These are phyloP conservation scores for Pecten maximus DNA, from an alignment of 2,888 invertebrate genomes.

Conservation along the genomic window DNA sequence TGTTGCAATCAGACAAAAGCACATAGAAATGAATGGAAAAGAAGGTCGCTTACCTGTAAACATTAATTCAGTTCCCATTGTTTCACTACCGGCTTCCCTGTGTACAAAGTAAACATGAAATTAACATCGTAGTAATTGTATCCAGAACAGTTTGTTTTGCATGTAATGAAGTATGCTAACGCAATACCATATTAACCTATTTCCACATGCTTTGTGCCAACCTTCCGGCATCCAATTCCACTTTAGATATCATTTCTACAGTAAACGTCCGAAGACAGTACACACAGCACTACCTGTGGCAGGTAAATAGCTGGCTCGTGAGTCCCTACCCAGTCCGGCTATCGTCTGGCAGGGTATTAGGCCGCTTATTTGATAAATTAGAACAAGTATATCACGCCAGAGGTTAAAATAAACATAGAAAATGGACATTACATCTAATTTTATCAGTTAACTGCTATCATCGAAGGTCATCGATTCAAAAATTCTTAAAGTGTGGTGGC, in stretches of 20 bases:
- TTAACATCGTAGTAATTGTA: neutral
- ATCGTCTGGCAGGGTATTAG: conserved; percentile 5
- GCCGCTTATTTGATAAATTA: conserved; percentile 2
- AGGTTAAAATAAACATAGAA: conserved; percentile 35
- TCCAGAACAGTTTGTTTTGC: neutral
- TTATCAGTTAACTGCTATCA: conserved; percentile 27
- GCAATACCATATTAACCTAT: neutral
- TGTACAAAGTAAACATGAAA: neutral
- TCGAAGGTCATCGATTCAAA: conserved; percentile 33
- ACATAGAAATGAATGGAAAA: neutral
- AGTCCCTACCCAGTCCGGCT: neutral
- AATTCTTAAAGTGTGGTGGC: neutral
- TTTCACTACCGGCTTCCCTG: neutral
- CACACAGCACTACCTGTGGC: neutral
- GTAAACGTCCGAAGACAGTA: neutral
- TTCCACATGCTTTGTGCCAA: neutral
- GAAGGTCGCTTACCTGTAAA: neutral
- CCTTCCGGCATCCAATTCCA: neutral
- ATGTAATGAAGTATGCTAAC: neutral
- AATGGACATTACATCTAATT: conserved; percentile 18
- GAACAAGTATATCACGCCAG: conserved; percentile 35
- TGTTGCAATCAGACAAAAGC: neutral
- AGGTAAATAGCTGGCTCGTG: neutral
- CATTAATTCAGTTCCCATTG: neutral
- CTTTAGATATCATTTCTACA: neutral